phyloP scores from a whole-genome alignment of 2,797 vertebrate genomes.

The Halcyon smyrnensis region DNA sequence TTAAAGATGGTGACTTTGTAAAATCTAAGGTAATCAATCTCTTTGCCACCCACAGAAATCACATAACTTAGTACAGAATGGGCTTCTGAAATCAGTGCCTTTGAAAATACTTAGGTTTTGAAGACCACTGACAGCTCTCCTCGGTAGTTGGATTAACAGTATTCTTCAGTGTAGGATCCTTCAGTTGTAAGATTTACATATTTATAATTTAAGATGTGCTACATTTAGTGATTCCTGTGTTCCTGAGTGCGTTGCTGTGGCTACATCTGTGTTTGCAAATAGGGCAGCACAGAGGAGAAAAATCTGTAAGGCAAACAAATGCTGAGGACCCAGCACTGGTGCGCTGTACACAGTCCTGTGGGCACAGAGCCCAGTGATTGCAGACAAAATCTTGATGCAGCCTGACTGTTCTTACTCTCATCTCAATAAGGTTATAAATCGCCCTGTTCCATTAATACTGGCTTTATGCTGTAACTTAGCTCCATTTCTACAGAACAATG shows the following conservation, averaged over 20 bases:
- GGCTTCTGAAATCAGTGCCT: not conserved
- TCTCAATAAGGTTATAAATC: not conserved
- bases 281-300: not conserved
- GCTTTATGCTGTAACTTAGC: not conserved
- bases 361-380: not conserved
- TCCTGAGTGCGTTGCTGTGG: not conserved
- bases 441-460: not conserved
- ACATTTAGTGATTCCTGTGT: not conserved
- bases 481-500: not conserved
- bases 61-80: not conserved
- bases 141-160: not conserved
- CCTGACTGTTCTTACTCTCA: not conserved
- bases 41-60: not conserved
- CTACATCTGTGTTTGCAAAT: not conserved
- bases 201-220: not conserved
- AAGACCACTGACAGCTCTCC: not conserved
- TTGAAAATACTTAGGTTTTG: conserved; percentile 4
- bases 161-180: not conserved
- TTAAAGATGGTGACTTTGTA: not conserved
- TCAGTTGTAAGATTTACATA: not conserved
- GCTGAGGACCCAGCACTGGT: not conserved
- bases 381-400: not conserved
- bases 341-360: not conserved
- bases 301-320: not conserved
- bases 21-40: not conserved